These are phyloP conservation scores for Catocala fraxini DNA, from an alignment of 2,888 invertebrate species.

Conservation along the genomic window DNA sequence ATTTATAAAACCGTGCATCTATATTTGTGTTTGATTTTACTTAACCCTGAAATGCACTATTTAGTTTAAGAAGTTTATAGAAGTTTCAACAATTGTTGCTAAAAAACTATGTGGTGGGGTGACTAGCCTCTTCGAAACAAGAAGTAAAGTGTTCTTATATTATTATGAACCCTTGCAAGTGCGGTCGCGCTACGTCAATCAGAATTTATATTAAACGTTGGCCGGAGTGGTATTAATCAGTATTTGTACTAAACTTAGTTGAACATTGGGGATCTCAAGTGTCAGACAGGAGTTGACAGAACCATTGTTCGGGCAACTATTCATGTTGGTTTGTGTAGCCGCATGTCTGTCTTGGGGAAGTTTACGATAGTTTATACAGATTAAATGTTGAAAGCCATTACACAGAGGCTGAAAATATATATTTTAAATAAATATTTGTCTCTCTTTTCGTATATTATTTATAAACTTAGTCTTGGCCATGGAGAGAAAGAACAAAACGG, in stretches of 20 bases:
- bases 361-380: conserved; percentile 7
- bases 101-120: conserved; percentile 5
- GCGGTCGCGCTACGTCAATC: conserved; percentile 50
- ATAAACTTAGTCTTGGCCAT: too few relatives aligned
- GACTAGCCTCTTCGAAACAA: conserved; percentile 2
- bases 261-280: conserved; percentile 30
- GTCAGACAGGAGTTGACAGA: conserved; percentile 32
- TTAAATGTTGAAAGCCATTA: background rate
- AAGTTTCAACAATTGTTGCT: background rate
- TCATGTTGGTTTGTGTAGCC: conserved; percentile 14
- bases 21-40: too few relatives aligned
- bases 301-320: conserved; percentile 36
- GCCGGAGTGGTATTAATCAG: conserved; percentile 44
- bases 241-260: conserved; percentile 41
- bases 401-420: too few relatives aligned
- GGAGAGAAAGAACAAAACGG: too few relatives aligned
- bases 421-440: too few relatives aligned
- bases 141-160: background rate
- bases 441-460: too few relatives aligned
- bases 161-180: conserved; percentile 38
- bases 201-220: conserved; percentile 41
- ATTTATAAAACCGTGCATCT: too few relatives aligned
- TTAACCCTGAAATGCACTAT: too few relatives aligned
- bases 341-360: conserved; percentile 5
- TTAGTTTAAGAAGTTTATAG: background rate